phyloP scores from a whole-genome alignment of 2,888 invertebrate genomes.

The Ctena decussata region DNA sequence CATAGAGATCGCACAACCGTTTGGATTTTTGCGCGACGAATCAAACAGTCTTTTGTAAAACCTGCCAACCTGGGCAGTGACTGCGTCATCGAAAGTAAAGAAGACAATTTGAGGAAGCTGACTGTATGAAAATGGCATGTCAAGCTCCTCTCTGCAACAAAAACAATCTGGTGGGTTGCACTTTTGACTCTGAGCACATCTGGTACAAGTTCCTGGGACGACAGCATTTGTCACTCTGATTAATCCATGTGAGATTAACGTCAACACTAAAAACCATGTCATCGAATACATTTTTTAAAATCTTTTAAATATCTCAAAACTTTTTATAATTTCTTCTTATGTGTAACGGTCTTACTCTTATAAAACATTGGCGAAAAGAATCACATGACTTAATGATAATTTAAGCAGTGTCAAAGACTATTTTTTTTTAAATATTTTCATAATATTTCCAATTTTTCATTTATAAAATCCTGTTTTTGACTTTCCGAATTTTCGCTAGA shows the following conservation, averaged over 20 bases:
- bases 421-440: no score
- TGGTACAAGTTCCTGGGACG: constrained; percentile 49
- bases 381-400: no score
- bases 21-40: constrained; percentile 88
- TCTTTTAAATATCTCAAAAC: no score
- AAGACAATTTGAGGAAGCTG: constrained; percentile 81
- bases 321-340: no score
- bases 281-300: no score
- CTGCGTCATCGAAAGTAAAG: constrained; percentile 82
- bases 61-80: constrained; percentile 72
- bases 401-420: no score
- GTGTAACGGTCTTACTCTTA: no score
- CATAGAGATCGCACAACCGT: constrained; percentile 92
- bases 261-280: background rate
- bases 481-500: background rate
- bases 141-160: constrained; percentile 71
- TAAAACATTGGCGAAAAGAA: no score
- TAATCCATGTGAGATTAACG: background rate
- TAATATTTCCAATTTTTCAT: no score
- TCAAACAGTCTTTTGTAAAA: constrained; percentile 73
- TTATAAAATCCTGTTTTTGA: no score
- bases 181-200: constrained; percentile 53
- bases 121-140: constrained; percentile 48
- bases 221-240: background rate
- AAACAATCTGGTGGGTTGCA: constrained; percentile 77